Base-by-base conservation (phyloP, 1,140 invertebrate species). In the Carposina sasakii region DNA sequence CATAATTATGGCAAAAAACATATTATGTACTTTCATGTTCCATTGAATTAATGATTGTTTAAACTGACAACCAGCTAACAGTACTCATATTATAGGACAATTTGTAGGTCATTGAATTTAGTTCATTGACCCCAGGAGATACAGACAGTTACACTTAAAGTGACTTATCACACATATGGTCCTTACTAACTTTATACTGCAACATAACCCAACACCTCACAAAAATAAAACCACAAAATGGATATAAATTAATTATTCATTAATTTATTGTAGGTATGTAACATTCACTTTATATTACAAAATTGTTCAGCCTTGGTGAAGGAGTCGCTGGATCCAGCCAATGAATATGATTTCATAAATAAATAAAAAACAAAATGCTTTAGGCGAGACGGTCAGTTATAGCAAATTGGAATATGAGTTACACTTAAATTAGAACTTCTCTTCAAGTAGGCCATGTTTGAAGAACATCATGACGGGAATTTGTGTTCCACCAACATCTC, bases 401-500 rank as follows among this genome's bases (percentile, higher is more conserved):
- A 56, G n/a, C n/a, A n/a, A n/a, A n/a, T 61, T 73, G 68, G 66
- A 76, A 70, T 71, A 72, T 64, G 58, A 72, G 37, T 54, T 60
- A 67, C 59, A 65, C 66, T 72, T 71, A 67, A 28, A 28, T 86
- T 94, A 97, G 82, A 94, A 95, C 85, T 98, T 98, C 87, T 98
- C 96, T 85, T 98, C 96, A 43, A 93, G 89, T 37, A 98, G 88
- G 51, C 96, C 97, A 75, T 98, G 96, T 86, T 98, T 98, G 85
- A 97, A 97, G 82, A 97, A 97, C 91, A 97, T 96, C 66, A 98
- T 86, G 47, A 96, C 90, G 30, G 96, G 96, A 12, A 91, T 88
- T 59, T 91, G 93, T 0, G 90, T 85, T 30, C 92, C 93, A 60
- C 96, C 89, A 42, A 95, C 92, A 23, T 97, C 95, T 72, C 96